Percentiles rank a stretch among this genome's conserved stretches.
Conservation (phyloP, 2,113 vertebrate species). For the Motacilla tschutschensis region DNA sequence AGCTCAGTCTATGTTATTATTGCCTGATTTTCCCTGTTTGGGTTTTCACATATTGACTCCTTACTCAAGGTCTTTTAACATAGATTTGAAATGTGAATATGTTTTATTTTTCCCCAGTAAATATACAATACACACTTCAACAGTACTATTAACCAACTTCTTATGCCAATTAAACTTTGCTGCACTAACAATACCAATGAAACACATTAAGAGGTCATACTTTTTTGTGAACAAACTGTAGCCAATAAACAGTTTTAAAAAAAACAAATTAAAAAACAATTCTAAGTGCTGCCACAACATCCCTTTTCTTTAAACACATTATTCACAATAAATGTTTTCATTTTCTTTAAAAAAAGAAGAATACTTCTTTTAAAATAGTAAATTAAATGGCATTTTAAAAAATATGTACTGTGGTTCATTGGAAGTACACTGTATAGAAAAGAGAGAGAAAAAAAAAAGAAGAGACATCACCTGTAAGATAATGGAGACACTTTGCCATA, state of each 20-base stretch:
- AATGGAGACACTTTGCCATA: slow-evolving; percentile 64
- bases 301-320: slow-evolving; percentile 72
- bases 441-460: slow-evolving; percentile 57
- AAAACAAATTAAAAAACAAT: slow-evolving; percentile 72
- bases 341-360: slow-evolving; percentile 37
- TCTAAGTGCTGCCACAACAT: slow-evolving; percentile 76
- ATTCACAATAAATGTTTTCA: slow-evolving; percentile 74
- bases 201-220: slow-evolving; percentile 76
- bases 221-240: slow-evolving; percentile 72
- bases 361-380: slow-evolving; percentile 64
- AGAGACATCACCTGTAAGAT: slow-evolving; percentile 64
- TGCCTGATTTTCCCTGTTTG: slow-evolving; percentile 47
- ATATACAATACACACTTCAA: slow-evolving; percentile 82
- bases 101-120: slow-evolving; percentile 81
- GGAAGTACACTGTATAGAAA: slow-evolving; percentile 66
- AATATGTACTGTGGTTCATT: slow-evolving; percentile 72
- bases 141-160: slow-evolving; percentile 76
- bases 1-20: slow-evolving; percentile 63
- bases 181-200: slow-evolving; percentile 79
- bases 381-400: slow-evolving; percentile 67
- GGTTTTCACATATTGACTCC: slow-evolving; percentile 47
- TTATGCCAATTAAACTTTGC: slow-evolving; percentile 76
- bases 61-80: slow-evolving; percentile 67
- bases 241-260: slow-evolving; percentile 66
- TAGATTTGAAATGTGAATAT: slow-evolving; percentile 80